Percentiles rank a stretch among this genome's conserved stretches.
These are phyloP conservation scores for Ethmia dodecea DNA, from an alignment of 2,888 invertebrate species.

Conservation along the genomic window DNA sequence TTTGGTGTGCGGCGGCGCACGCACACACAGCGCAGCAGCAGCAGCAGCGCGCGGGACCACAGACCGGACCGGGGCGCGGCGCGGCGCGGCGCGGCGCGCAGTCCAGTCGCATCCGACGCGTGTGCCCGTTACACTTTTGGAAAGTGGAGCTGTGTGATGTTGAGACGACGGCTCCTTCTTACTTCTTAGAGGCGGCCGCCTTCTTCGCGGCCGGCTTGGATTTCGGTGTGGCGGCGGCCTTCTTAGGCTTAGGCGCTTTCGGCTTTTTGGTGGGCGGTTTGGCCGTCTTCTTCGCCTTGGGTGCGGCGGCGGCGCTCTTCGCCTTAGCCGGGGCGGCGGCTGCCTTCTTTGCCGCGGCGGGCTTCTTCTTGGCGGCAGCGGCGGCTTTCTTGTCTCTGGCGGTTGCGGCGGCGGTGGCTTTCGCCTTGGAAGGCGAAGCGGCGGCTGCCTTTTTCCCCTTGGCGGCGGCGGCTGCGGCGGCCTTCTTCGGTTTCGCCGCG, in stretches of 20 bases:
- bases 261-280: constrained; percentile 48
- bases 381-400: constrained; percentile 31
- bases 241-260: constrained; percentile 51
- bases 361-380: constrained; percentile 28
- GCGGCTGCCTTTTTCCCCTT: constrained; percentile 21
- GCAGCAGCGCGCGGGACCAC: constrained; percentile 5
- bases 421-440: constrained; percentile 18
- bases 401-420: constrained; percentile 13
- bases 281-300: constrained; percentile 24
- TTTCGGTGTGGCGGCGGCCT: constrained; percentile 28
- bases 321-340: constrained; percentile 24
- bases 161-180: constrained; percentile 9
- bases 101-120: background rate
- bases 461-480: constrained; percentile 22
- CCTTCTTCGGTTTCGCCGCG: constrained; percentile 28
- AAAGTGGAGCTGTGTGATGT: too few species aligned
- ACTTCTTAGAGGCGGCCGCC: constrained; percentile 24
- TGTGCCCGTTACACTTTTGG: too few species aligned
- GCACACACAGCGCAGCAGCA: background rate
- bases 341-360: constrained; percentile 18
- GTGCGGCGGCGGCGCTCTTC: constrained; percentile 20
- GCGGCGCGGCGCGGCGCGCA: constrained; percentile 6
- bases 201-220: constrained; percentile 17
- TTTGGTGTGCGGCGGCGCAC: constrained; percentile 6
- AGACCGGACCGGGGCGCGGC: background rate